Base-by-base conservation (phyloP, 2,888 invertebrate species). In the Drosophila yooni region DNA sequence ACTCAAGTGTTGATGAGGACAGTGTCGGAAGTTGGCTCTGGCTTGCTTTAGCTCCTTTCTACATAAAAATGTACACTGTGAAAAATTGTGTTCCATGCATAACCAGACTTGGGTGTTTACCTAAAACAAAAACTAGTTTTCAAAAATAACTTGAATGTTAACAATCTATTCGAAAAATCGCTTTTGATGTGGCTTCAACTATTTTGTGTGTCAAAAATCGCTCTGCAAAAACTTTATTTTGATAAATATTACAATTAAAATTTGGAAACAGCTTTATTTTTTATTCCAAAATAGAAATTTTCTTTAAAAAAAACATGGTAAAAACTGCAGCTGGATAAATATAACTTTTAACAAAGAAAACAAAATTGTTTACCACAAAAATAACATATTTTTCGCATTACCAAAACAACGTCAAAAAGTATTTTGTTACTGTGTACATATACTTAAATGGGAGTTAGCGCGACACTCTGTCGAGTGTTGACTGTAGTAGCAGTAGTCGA, bases 1-100 rank as follows among this genome's bases (percentile, higher is more conserved):
- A 81, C 78, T 81, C 77, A 68, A 83, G 77, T 72, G 82, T 74
- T 80, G 74, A 82, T 82, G 79, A 74, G 74, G 58, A 82, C 70
- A 61, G 48, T 62, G 79, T 73, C 88, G 84, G 89, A 83, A 83
- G 83, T 83, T 83, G 64, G 81, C 74, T 72, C 73, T 74, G 65
- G 68, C 74, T 58, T 46, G 46, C 15, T 40, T 57, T 40, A 56
- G 48, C 70, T 40, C 38, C 70, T 40, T 43, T 58, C n/a, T 68
- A 57, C 57, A 57, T 40, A 29, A 8, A 36, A 33, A 33, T 18
- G 38, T 27, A 34, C n/a, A 40, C 57, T 43, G 43, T 21, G 11
- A 10, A 43, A n/a, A 57, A 57, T 31, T 21, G 15, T 25, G 11
- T 4, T 13, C 0, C 6, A 13, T 2, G 2, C 3, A 57, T 21